Base-by-base conservation (phyloP, 1,140 invertebrate genomes). In the Sitobion miscanthi region DNA sequence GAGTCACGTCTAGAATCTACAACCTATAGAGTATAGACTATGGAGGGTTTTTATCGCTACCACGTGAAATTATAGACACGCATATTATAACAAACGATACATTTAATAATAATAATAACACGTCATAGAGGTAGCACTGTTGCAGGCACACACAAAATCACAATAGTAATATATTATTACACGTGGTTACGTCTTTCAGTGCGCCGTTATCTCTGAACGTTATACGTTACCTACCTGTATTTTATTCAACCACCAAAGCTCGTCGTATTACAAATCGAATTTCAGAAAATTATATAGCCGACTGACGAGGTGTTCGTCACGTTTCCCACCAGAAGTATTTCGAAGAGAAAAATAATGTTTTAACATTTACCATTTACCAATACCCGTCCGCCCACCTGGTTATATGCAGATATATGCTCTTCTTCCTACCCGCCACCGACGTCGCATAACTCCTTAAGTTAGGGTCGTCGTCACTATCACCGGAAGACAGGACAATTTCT, bases 251-350 rank as follows among this genome's bases (percentile, higher is more conserved):
- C 11, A 2, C 25, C 45, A n/a, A 86, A 86, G 85, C 83, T 85
- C 38, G 2, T 23, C 3, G 5, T 9, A 52, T 30, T 20, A 49
- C 35, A 88, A 88, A 88, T 88, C 21, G 87, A 88, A 88, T 52
- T 88, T 88, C 30, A 77, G n/a, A 77, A 77, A 77, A n/a, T 77
- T n/a, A 35, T 49, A 49, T 88, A 88, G 45, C 87, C 87, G 20
- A 52, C 49, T 38, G 21, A 88, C 87, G 0, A 88, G 47, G 47
- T 88, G 35, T 88, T 54, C n/a, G 87, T 88, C 87, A 88, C 87
- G 87, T 88, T 88, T 88, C 30, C n/a, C 47, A 88, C 87, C 49
- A 35, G n/a, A 52, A n/a, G n/a, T 5, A 52, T 54, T 54, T 88
- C 45, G n/a, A 17, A 7, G n/a, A 88, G n/a, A 88, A 88, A 52